phyloP scores from a whole-genome alignment of 2,113 vertebrate genomes.

The Dascyllus trimaculatus region DNA sequence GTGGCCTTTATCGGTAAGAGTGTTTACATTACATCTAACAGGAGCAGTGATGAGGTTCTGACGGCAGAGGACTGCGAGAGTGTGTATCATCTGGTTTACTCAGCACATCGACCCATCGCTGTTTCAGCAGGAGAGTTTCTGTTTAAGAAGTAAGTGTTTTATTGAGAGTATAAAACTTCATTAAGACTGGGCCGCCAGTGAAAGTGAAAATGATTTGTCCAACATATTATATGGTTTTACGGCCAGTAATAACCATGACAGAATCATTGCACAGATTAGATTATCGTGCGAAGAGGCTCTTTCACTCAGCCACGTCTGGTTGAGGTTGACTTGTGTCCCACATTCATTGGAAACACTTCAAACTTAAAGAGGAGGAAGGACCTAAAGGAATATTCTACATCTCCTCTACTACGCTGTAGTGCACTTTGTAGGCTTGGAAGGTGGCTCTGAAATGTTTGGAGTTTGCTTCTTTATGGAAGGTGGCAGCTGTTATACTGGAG shows the following conservation, averaged over 20 bases:
- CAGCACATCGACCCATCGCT: conserved; percentile 95
- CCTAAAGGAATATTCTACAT: conserved; percentile 5
- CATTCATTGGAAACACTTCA: not conserved
- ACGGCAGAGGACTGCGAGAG: conserved; percentile 98
- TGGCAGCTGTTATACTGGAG: too few relatives aligned
- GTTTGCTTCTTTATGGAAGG: too few relatives aligned
- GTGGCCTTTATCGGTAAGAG: not conserved
- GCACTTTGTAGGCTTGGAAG: not conserved
- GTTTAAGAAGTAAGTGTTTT: conserved; percentile 92
- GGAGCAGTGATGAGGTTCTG: conserved; percentile 96
- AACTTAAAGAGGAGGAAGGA: not conserved
- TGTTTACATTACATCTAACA: conserved; percentile 51
- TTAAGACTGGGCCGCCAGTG: too few relatives aligned
- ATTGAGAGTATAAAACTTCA: not conserved
- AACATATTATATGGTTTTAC: not conserved
- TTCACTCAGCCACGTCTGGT: conserved; percentile 4
- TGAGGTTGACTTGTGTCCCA: not conserved
- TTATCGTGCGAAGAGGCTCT: not conserved
- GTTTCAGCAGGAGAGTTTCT: conserved; percentile 97
- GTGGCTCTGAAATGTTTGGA: too few relatives aligned
- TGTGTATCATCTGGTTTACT: conserved; percentile 97
- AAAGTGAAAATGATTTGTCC: too few relatives aligned
- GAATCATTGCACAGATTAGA: not conserved
- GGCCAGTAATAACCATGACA: not conserved
- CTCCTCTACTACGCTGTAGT: too few relatives aligned